A percentile compares a stretch with the other conserved stretches of the same genome.
phyloP scores from a whole-genome alignment of 23 tunicate genomes.

The Oikopleura dioica region DNA sequence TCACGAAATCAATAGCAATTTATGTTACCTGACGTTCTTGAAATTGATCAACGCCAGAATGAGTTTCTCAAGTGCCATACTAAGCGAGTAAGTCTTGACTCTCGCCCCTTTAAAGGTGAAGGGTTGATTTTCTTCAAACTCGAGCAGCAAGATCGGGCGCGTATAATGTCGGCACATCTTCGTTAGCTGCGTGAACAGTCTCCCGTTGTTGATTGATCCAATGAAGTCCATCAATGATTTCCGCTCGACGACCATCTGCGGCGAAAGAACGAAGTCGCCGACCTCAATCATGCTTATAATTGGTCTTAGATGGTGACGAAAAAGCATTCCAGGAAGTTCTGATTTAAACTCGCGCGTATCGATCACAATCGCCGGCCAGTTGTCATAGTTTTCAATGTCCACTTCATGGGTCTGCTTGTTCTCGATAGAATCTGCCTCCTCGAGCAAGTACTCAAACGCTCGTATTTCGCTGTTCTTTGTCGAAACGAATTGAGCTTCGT shows the following conservation, averaged over 20 bases:
- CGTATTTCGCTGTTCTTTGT: too few relatives aligned
- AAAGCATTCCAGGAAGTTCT: constrained; percentile 30
- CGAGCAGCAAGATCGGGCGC: constrained; percentile 64
- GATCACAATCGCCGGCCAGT: constrained; percentile 19
- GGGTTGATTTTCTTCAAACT: constrained; percentile 75
- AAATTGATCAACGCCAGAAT: constrained; percentile 33
- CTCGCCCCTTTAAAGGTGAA: constrained; percentile 36
- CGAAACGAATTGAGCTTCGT: too few relatives aligned
- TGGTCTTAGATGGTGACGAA: background rate
- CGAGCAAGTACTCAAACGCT: too few relatives aligned
- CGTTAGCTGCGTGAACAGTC: constrained; percentile 47
- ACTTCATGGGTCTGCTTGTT: too few relatives aligned
- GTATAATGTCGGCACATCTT: constrained; percentile 62
- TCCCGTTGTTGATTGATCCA: constrained; percentile 63
- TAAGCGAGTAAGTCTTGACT: constrained; percentile 16
- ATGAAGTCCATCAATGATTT: constrained; percentile 60
- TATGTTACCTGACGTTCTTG: constrained; percentile 33
- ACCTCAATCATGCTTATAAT: constrained; percentile 13
- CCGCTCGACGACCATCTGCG: constrained; percentile 67
- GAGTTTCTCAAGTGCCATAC: constrained; percentile 30
- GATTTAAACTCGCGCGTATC: constrained; percentile 82
- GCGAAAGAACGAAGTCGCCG: constrained; percentile 70
- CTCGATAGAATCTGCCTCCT: too few relatives aligned
- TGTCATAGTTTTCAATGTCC: background rate
- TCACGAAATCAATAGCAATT: background rate